A percentile compares a stretch with the other conserved stretches of the same genome.
Evolutionary conservation across 2,888 invertebrate species (phyloP).

Genomic region (Acheta domesticus): DNA sequence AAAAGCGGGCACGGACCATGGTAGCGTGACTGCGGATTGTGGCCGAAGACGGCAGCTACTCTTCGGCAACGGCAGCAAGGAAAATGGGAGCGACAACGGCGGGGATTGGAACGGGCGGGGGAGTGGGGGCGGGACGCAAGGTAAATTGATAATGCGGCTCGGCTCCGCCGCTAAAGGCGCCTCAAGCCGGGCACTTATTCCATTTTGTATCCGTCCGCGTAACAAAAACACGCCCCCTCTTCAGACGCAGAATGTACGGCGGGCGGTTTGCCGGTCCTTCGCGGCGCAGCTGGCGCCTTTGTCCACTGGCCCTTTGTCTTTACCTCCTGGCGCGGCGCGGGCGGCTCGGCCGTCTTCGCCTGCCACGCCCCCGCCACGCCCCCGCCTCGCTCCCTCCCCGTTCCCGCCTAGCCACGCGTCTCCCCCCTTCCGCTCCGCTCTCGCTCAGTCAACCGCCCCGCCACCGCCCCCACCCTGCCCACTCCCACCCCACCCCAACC

Average conservation of each 20-base stretch:
- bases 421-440: too few species aligned
- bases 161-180: background rate
- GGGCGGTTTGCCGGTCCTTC: background rate
- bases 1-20: too few species aligned
- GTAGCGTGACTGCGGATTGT: too few species aligned
- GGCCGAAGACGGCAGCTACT: too few species aligned
- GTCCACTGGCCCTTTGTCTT: background rate
- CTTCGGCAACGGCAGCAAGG: too few species aligned
- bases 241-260: background rate
- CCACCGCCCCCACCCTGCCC: too few species aligned
- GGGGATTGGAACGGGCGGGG: background rate
- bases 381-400: accelerated
- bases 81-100: too few species aligned
- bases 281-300: slow-evolving; percentile 2
- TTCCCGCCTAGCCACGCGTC: accelerated
- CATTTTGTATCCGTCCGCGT: slow-evolving; percentile 18
- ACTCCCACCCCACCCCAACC: too few species aligned
- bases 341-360: too few species aligned
- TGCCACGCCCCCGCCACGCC: too few species aligned
- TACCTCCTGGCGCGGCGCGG: background rate
- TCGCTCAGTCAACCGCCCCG: too few species aligned
- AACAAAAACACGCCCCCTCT: slow-evolving; percentile 4
- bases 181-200: background rate
- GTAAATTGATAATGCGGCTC: background rate
- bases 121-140: background rate